Base-by-base conservation (phyloP, 2,113 vertebrate genomes). In the Aphelocoma coerulescens region DNA sequence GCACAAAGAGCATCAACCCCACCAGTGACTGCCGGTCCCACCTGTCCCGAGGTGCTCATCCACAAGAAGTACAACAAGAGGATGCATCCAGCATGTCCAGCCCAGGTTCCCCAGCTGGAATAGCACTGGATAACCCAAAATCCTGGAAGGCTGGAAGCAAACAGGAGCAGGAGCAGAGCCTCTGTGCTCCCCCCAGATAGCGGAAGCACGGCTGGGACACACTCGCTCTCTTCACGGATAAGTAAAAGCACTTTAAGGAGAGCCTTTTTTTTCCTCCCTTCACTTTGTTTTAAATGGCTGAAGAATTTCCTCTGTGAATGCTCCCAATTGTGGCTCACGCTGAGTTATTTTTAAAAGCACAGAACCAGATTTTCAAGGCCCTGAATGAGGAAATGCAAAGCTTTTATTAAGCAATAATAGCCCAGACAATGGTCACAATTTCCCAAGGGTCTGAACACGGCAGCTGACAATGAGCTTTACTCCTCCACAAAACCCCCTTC, bases 371-470 rank as follows among this genome's bases (percentile, higher is more conserved):
- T 94, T 93, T 80, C 67, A 79, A 88, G 85, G 54, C 75, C 43
- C 41, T 91, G 91, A 96, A 93, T 93, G 88, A 95, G 82, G 87
- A 96, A 97, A 96, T 59, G 91, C 73, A 82, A 91, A 86, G 89
- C 96, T 94, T 97, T 97, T 93, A 94, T 95, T 73, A 91, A 91
- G 89, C 88, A 91, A 90, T 91, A 97, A 96, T 78, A 95, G 95
- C 74, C 51, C 77, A 57, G 91, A 97, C 95, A 97, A 97, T 91
- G 73, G 87, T 82, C 91, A 88, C 87, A 9, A 93, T 95, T 97
- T 96, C 96, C 95, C 96, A 94, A 95, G 93, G 89, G 88, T 73
- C 78, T 94, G 95, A 96, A 95, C 93, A 88, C 68, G 2, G 4
- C 26, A 58, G 80, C 88, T 77, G 93, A 97, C 96, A 95, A 96